Evolutionary conservation across 2,797 vertebrate species (phyloP).

Genomic region (Sebastes reedi): DNA sequence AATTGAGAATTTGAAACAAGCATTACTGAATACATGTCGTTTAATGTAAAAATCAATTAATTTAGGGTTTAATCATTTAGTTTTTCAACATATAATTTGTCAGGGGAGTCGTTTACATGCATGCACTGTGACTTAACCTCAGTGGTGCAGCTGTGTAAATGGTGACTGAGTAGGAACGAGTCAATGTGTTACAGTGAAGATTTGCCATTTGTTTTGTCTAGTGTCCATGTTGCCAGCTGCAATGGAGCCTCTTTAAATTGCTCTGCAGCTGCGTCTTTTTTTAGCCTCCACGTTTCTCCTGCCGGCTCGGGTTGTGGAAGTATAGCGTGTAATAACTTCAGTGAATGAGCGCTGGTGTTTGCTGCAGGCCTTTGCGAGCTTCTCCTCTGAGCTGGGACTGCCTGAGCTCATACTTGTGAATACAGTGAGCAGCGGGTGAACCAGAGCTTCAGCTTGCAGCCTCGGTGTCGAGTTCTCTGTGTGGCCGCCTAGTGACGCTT

Average conservation of each 20-base stretch:
- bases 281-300: constrained; percentile 4
- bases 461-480: constrained; percentile 36
- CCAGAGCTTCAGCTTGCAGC: not conserved
- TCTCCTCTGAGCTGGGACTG: not conserved
- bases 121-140: not conserved
- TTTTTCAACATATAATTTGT: not conserved
- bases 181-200: not conserved
- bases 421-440: fast-evolving
- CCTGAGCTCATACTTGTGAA: not conserved
- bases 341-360: not conserved
- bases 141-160: not conserved
- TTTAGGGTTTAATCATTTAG: not conserved
- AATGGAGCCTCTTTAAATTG: not conserved
- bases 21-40: not conserved
- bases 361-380: not conserved
- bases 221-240: constrained; percentile 8
- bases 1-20: not conserved
- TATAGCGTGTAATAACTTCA: fast-evolving
- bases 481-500: constrained; percentile 34
- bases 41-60: not conserved
- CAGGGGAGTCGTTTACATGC: not conserved
- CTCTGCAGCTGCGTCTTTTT: constrained; percentile 30
- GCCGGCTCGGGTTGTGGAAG: not conserved
- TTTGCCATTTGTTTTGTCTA: not conserved
- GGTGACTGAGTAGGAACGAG: not conserved